Evolutionary conservation across 2,113 vertebrate species (phyloP), one percentile per base, ranked within the genome.

Genomic region (Carlito syrichta): DNA sequence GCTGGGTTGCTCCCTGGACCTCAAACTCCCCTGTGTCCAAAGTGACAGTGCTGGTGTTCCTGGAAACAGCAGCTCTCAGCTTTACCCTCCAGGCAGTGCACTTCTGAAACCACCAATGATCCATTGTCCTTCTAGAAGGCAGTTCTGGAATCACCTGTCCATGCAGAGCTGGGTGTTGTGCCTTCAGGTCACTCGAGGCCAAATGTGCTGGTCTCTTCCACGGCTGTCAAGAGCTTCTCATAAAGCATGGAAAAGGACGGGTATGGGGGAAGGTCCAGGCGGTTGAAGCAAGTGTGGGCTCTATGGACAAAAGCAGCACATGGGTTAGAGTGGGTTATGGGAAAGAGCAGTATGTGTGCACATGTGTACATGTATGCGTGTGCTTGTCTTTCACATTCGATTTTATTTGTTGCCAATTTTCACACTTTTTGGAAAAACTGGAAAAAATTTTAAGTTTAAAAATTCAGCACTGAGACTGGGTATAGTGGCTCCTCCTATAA

Each of bases 201-300:
- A 91, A 99, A 99, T 32, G 99, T 99, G 98, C 99, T 99, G 5
- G 99, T 99, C 96, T 99, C 99, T 98, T 99, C 99, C 16, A 99
- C 99, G 22, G 99, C 99, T 20, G 99, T 99, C 97, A 99, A 98
- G 98, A 99, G 98, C 98, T 99, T 99, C 98, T 99, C 99, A 58
- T 99, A 99, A 54, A 99, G 98, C 99, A 99, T 99, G 97, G 99
- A 99, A 98, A 99, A 99, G 84, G 99, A 99, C 8, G 99, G 99
- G 96, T 99, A 99, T 0, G 99, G 99, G 8, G 99, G 99, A 74
- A 99, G 99, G 98, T 99, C 99, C 98, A 99, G 98, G 32, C 99
- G 99, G 98, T 99, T 99, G 97, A 99, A 99, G 98, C 99, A 99
- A 79, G 99, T 99, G 98, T 99, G 99, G 98, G 99, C 99, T 98